phyloP scores from a whole-genome alignment of 2,888 invertebrate genomes.

The Dermolepida albohirtum region DNA sequence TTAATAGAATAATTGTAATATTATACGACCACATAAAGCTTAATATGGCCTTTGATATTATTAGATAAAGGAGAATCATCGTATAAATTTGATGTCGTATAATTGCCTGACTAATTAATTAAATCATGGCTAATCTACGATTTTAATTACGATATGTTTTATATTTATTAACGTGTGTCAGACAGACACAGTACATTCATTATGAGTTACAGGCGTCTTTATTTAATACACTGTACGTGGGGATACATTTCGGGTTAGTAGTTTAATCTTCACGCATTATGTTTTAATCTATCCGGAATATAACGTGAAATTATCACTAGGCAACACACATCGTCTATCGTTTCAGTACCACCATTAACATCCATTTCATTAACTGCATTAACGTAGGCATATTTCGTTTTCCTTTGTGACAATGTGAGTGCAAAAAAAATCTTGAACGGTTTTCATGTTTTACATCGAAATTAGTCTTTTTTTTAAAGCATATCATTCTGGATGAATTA shows the following conservation, averaged over 20 bases:
- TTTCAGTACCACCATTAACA: slow-evolving; percentile 22
- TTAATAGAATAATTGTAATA: too few relatives aligned
- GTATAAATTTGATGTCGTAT: too few relatives aligned
- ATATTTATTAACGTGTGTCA: slow-evolving; percentile 12
- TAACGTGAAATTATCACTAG: slow-evolving; percentile 26
- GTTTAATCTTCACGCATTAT: slow-evolving; percentile 30
- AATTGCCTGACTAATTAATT: too few relatives aligned
- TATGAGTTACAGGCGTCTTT: slow-evolving; percentile 1
- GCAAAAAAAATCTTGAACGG: too few relatives aligned
- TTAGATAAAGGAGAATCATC: too few relatives aligned
- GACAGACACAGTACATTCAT: slow-evolving; percentile 22
- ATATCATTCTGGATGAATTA: too few relatives aligned
- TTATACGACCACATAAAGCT: too few relatives aligned
- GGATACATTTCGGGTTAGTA: slow-evolving; percentile 15
- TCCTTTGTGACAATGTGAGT: not conserved
- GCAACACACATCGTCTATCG: slow-evolving; percentile 9
- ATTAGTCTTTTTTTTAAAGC: too few relatives aligned
- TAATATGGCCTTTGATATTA: too few relatives aligned
- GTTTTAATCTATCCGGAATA: slow-evolving; percentile 15
- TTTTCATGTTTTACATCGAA: too few relatives aligned
- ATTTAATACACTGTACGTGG: slow-evolving; percentile 7
- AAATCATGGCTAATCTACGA: not conserved
- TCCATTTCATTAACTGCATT: slow-evolving; percentile 27
- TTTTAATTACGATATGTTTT: slow-evolving; percentile 8
- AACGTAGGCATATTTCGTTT: slow-evolving; percentile 4